Evolutionary conservation across 2,888 invertebrate genomes (phyloP).

Genomic region (Dendrolimus houi): DNA sequence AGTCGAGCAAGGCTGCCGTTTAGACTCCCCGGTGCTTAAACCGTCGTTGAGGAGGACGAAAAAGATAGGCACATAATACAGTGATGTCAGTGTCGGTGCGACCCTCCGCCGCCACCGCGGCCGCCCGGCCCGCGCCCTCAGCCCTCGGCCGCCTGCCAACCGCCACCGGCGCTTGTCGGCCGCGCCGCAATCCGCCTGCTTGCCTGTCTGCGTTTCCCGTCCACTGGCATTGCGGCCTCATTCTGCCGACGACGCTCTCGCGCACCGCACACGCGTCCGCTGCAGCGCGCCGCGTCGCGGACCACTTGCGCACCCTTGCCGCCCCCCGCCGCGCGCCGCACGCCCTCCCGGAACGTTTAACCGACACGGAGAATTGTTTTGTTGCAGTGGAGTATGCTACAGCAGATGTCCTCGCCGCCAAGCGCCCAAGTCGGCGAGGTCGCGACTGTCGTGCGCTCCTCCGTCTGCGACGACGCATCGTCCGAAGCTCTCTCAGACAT

Average conservation of each 20-base stretch:
- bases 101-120: conserved; percentile 38
- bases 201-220: conserved; percentile 22
- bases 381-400: conserved; percentile 74
- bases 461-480: conserved; percentile 56
- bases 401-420: conserved; percentile 70
- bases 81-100: conserved; percentile 18
- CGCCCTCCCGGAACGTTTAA: conserved; percentile 58
- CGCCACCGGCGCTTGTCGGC: conserved; percentile 33
- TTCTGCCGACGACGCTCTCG: conserved; percentile 68
- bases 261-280: conserved; percentile 61
- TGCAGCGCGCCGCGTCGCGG: conserved; percentile 29
- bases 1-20: conserved; percentile 37
- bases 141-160: conserved; percentile 35
- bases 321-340: conserved; percentile 33
- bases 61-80: conserved; percentile 47
- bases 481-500: conserved; percentile 68
- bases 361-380: conserved; percentile 68
- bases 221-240: conserved; percentile 35
- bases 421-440: conserved; percentile 70
- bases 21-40: conserved; percentile 26
- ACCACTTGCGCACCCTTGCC: conserved; percentile 27
- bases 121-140: conserved; percentile 57
- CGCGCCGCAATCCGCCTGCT: conserved; percentile 39
- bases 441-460: conserved; percentile 53
- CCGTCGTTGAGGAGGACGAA: conserved; percentile 37